A percentile compares a stretch with the other conserved stretches of the same genome.
phyloP scores from a whole-genome alignment of 2,888 invertebrate genomes.

The Octodonta nipae region DNA sequence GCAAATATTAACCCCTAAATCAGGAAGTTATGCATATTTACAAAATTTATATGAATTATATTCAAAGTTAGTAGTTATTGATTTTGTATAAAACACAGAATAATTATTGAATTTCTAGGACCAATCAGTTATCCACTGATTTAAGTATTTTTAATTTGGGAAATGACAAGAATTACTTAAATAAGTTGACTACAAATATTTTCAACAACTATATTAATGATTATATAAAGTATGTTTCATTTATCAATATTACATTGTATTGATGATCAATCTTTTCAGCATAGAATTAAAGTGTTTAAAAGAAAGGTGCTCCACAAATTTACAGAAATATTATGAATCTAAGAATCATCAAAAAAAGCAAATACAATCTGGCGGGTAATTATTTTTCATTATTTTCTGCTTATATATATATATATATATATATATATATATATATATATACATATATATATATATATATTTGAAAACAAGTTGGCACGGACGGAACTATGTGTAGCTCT shows the following conservation, averaged over 20 bases:
- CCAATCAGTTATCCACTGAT: constrained; percentile 59
- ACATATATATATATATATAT: no score
- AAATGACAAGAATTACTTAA: constrained; percentile 63
- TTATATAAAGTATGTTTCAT: constrained; percentile 50
- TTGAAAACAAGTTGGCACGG: no score
- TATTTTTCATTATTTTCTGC: no score
- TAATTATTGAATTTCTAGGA: constrained; percentile 36
- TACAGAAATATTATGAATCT: constrained; percentile 78
- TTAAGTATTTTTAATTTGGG: constrained; percentile 64
- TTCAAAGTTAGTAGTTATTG: constrained; percentile 49
- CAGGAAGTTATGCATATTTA: constrained; percentile 77
- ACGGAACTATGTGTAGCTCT: no score
- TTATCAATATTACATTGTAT: neutral
- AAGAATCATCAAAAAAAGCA: constrained; percentile 92
- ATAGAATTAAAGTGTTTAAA: constrained; percentile 66
- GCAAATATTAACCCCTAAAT: constrained; percentile 65
- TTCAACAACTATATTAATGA: constrained; percentile 67
- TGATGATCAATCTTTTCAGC: constrained; percentile 29
- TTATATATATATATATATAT: no score
- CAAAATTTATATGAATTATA: constrained; percentile 80
- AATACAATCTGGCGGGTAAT: constrained; percentile 72
- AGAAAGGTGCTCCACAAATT: constrained; percentile 58
- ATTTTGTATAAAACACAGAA: no score
- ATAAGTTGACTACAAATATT: constrained; percentile 65
- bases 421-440: no score